A percentile compares a stretch with the other conserved stretches of the same genome.
These are phyloP conservation scores for Melinopterus prodromus DNA, from an alignment of 2,888 invertebrate genomes.

Conservation along the genomic window DNA sequence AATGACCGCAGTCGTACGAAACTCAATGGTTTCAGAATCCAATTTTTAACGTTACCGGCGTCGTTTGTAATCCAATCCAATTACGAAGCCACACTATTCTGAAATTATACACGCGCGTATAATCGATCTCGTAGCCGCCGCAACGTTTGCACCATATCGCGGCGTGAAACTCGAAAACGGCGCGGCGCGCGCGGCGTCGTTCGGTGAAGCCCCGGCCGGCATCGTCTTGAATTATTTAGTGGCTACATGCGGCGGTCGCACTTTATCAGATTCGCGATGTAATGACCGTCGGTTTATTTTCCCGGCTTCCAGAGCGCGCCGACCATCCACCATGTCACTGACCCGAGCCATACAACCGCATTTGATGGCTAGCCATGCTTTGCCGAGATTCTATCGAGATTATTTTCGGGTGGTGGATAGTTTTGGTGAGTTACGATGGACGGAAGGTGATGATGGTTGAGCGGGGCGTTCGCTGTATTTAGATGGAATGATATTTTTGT, in stretches of 20 bases:
- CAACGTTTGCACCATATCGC: neutral
- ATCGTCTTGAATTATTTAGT: neutral
- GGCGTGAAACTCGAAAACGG: too few relatives aligned
- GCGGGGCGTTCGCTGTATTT: neutral
- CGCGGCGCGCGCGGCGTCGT: too few relatives aligned
- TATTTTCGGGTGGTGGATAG: neutral
- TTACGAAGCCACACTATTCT: neutral
- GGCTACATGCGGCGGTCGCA: neutral
- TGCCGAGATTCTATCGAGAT: neutral
- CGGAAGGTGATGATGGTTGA: neutral
- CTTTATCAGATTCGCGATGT: constrained; percentile 4
- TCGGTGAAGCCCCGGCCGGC: neutral
- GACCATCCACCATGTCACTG: neutral
- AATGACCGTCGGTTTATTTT: neutral
- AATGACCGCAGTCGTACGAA: neutral
- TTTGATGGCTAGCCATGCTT: neutral
- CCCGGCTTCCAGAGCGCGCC: neutral
- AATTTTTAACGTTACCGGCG: neutral
- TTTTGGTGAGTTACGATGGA: neutral
- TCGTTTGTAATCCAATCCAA: neutral
- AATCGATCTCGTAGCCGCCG: neutral
- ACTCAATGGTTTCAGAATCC: neutral
- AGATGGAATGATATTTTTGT: neutral
- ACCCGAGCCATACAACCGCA: neutral
- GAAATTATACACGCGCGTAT: neutral